Percentiles rank a stretch among this genome's conserved stretches.
phyloP scores from a whole-genome alignment of 2,113 vertebrate species.

The Baryphthengus martii region DNA sequence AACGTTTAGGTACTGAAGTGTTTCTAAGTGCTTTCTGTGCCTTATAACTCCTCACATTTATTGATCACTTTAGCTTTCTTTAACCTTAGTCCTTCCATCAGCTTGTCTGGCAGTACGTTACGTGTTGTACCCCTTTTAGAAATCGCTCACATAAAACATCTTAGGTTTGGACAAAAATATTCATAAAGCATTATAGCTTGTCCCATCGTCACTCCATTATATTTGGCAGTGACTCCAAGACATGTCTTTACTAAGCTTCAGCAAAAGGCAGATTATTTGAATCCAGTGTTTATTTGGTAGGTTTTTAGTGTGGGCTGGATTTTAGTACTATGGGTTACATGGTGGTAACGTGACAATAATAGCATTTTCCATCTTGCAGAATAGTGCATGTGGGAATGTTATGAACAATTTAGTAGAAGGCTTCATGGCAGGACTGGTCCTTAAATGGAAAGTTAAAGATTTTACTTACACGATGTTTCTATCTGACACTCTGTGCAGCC shows the following conservation, averaged over 20 bases:
- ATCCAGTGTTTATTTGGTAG: neutral
- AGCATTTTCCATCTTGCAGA: neutral
- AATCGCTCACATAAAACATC: neutral
- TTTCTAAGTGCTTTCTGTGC: slow-evolving; percentile 12
- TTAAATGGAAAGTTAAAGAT: neutral
- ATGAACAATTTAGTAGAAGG: neutral
- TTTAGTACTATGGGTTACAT: neutral
- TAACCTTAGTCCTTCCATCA: neutral
- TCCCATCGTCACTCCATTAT: neutral
- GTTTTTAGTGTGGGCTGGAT: neutral
- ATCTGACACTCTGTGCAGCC: neutral
- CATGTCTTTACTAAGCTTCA: neutral
- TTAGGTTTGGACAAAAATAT: neutral
- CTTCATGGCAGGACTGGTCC: neutral
- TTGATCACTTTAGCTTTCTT: slow-evolving; percentile 15
- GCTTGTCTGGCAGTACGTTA: neutral
- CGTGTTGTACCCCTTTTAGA: neutral
- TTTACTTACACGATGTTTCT: neutral
- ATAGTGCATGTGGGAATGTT: neutral
- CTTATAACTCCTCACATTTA: slow-evolving; percentile 9
- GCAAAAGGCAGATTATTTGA: neutral
- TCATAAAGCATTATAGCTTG: neutral
- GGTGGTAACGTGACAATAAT: neutral
- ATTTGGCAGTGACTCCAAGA: neutral
- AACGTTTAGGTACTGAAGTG: slow-evolving; percentile 21